phyloP scores from a whole-genome alignment of 2,797 vertebrate genomes.

The Poecilia velifera region DNA sequence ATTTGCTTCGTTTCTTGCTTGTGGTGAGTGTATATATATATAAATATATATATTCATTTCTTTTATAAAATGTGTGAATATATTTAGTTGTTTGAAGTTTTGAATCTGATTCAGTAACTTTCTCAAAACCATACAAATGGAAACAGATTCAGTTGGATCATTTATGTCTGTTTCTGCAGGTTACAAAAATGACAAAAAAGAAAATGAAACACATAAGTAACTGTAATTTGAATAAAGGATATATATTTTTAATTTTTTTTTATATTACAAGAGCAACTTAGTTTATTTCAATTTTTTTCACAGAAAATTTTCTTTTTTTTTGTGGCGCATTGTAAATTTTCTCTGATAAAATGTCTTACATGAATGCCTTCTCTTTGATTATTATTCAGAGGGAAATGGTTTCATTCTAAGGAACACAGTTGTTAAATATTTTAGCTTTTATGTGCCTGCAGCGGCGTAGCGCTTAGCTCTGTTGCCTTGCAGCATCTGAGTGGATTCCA shows the following conservation, averaged over 20 bases:
- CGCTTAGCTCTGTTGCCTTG: neutral
- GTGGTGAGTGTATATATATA: constrained; percentile 64
- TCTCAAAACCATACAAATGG: neutral
- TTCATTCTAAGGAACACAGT: neutral
- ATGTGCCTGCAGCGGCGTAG: neutral
- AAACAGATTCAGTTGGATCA: neutral
- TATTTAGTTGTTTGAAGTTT: neutral
- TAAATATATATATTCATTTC: neutral
- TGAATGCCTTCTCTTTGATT: neutral
- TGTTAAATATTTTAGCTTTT: neutral
- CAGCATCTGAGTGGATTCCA: neutral
- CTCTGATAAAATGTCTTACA: neutral
- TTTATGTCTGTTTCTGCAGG: neutral
- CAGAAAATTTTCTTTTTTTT: neutral
- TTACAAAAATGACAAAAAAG: neutral
- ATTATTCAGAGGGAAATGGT: neutral
- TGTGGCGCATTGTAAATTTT: neutral
- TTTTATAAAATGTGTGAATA: neutral
- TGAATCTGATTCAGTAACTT: neutral
- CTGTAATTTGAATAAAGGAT: neutral
- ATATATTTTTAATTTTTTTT: neutral
- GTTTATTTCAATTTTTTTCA: neutral
- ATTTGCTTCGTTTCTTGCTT: constrained; percentile 59
- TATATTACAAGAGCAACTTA: neutral
- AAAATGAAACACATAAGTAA: neutral